Conservation (phyloP, 1,140 invertebrate species). For the Drosophila athabasca region DNA sequence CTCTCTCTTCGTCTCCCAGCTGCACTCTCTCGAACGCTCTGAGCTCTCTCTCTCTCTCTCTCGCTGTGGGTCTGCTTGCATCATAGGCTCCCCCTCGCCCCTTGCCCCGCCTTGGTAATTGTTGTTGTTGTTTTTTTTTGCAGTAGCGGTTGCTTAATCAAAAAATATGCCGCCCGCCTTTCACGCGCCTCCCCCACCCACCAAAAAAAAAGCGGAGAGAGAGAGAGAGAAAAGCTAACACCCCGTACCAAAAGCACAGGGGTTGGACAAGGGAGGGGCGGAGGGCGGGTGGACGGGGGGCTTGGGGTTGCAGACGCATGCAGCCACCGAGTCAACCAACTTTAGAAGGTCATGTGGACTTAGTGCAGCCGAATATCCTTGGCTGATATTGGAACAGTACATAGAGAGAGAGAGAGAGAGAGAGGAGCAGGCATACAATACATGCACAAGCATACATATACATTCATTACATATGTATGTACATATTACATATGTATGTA, state of each 20-base stretch:
- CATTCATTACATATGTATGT: neutral
- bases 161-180: slow-evolving; percentile 9
- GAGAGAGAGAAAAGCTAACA: neutral
- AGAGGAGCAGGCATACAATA: slow-evolving; percentile 14
- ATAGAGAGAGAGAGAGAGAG: neutral
- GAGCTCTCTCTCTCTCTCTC: slow-evolving; percentile 8
- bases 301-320: slow-evolving; percentile 37
- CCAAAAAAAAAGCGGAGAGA: neutral
- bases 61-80: slow-evolving; percentile 32
- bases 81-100: slow-evolving; percentile 21
- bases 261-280: neutral
- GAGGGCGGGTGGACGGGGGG: neutral
- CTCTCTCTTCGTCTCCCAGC: slow-evolving; percentile 10
- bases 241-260: neutral
- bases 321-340: slow-evolving; percentile 76
- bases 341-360: slow-evolving; percentile 81
- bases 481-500: slow-evolving; percentile 1
- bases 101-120: slow-evolving; percentile 9
- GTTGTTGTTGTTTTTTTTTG: slow-evolving; percentile 20
- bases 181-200: neutral
- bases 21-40: neutral
- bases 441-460: slow-evolving; percentile 7
- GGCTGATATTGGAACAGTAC: slow-evolving; percentile 74
- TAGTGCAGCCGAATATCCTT: slow-evolving; percentile 78
- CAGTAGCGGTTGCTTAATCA: slow-evolving; percentile 34